Base-by-base conservation (phyloP, 1,140 invertebrate species). In the Heliconius hermathena region DNA sequence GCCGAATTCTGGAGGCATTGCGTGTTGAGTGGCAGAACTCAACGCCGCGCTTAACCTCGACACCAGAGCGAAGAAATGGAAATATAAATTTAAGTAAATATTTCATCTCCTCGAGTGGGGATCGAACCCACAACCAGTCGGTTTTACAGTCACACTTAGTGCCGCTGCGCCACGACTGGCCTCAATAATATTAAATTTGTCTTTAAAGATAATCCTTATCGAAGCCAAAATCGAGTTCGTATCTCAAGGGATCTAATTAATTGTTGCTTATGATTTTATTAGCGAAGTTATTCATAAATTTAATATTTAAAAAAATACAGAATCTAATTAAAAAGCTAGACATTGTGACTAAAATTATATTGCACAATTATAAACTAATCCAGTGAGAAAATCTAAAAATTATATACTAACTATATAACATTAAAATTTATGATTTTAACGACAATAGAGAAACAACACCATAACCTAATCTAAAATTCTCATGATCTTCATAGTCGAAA, bases 381-480 rank as follows among this genome's bases (percentile, higher is more conserved):
- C 74, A 18, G 22, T 80, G 79, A 73, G 79, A 80, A 80, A 80
- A 80, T 80, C 74, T 73, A 54, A 57, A 46, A 66, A 60, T 1
- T 73, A 38, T 73, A 18, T 57, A 26, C 18, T 22, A 57, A 73
- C 49, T 77, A 38, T n/a, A 36, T 20, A 70, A 52, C 36, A 76
- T 54, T 71, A 38, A 57, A 16, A 71, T 66, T 66, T 76, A 72
- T 73, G 41, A 26, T 46, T 49, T 76, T 38, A 76, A 76, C 22
- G 18, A 80, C 74, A 76, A 80, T 76, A 73, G 54, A 76, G 66
- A 16, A 46, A 66, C 29, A 76, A 49, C 13, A 73, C 9, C 49
- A 54, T 38, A 33, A n/a, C 3, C 20, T 20, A 71, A 71, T 52
- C 16, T 80, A 13, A 38, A 49, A 71, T 77, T 81, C 74, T 33